Percentiles rank a stretch among this genome's conserved stretches.
These are phyloP conservation scores for Esox niger DNA, from an alignment of 2,113 vertebrate species.

Conservation along the genomic window DNA sequence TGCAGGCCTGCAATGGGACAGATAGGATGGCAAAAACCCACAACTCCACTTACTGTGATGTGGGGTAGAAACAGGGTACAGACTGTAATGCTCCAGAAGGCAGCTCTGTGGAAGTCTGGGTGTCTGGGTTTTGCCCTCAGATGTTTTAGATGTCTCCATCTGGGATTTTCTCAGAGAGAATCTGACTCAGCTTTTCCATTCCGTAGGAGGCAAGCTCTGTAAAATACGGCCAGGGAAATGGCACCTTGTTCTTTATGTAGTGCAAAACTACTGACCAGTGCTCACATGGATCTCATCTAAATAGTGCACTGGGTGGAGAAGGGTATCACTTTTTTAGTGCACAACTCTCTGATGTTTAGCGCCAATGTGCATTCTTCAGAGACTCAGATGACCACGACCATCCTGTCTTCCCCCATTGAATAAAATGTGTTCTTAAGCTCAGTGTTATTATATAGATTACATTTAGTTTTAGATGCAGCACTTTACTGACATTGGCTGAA, in stretches of 20 bases:
- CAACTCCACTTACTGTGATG: not conserved
- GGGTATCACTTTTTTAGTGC: no score
- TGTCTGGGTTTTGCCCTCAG: conserved; percentile 44
- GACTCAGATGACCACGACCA: no score
- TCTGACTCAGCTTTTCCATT: conserved; percentile 67
- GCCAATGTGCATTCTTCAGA: no score
- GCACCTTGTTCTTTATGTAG: no score
- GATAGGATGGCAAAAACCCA: no score
- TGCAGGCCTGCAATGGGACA: not conserved
- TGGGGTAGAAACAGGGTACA: conserved; percentile 20
- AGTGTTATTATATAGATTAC: no score
- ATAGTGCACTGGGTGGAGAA: no score
- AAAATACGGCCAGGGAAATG: conserved; percentile 29
- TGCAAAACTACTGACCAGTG: not conserved
- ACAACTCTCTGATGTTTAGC: no score
- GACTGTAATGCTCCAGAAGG: conserved; percentile 26
- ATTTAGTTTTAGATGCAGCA: no score
- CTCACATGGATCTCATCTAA: conserved; percentile 7
- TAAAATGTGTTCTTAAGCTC: no score
- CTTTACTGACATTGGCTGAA: no score
- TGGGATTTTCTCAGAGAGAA: conserved; percentile 22
- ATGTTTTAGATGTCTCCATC: conserved; percentile 30
- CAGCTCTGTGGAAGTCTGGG: conserved; percentile 45
- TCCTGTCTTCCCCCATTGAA: no score
- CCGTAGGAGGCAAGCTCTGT: conserved; percentile 29